A percentile compares a stretch with the other conserved stretches of the same genome.
phyloP scores from a whole-genome alignment of 2,113 vertebrate species.

The Sarotherodon lohbergeri region DNA sequence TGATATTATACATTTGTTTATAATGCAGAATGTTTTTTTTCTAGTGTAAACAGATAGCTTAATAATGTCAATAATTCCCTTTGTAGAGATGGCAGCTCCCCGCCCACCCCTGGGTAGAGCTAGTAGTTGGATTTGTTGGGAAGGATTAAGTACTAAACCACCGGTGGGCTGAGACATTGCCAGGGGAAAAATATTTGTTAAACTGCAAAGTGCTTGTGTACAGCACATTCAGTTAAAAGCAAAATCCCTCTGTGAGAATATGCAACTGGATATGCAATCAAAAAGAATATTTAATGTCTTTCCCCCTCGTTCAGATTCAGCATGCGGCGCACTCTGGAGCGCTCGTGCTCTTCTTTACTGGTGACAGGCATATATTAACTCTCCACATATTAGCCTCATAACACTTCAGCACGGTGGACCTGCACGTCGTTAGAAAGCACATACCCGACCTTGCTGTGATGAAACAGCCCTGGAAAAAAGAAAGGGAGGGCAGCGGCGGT shows the following conservation, averaged over 20 bases:
- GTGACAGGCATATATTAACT: slow-evolving; percentile 53
- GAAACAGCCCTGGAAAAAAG: not conserved
- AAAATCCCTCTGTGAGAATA: slow-evolving; percentile 59
- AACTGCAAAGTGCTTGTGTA: slow-evolving; percentile 74
- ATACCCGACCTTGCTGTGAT: not conserved
- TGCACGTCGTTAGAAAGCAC: not conserved
- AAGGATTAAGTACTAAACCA: slow-evolving; percentile 64
- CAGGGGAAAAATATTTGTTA: slow-evolving; percentile 71
- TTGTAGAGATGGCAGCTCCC: slow-evolving; percentile 52
- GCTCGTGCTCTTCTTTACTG: slow-evolving; percentile 20
- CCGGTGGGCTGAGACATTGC: slow-evolving; percentile 62
- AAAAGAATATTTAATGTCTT: slow-evolving; percentile 72
- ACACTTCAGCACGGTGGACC: slow-evolving; percentile 1
- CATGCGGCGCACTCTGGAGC: slow-evolving; percentile 36
- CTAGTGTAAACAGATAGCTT: slow-evolving; percentile 58
- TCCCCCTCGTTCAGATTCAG: slow-evolving; percentile 61
- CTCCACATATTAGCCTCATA: slow-evolving; percentile 28
- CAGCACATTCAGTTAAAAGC: slow-evolving; percentile 70
- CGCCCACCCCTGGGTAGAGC: slow-evolving; percentile 42
- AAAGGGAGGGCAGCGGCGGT: not conserved
- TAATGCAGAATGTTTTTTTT: slow-evolving; percentile 24
- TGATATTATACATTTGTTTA: slow-evolving; percentile 42
- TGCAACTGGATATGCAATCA: slow-evolving; percentile 69
- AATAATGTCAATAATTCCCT: slow-evolving; percentile 70
- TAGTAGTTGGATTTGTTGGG: slow-evolving; percentile 54